phyloP scores from a whole-genome alignment of 2,797 vertebrate species.

The Cyprinodon diabolis region DNA sequence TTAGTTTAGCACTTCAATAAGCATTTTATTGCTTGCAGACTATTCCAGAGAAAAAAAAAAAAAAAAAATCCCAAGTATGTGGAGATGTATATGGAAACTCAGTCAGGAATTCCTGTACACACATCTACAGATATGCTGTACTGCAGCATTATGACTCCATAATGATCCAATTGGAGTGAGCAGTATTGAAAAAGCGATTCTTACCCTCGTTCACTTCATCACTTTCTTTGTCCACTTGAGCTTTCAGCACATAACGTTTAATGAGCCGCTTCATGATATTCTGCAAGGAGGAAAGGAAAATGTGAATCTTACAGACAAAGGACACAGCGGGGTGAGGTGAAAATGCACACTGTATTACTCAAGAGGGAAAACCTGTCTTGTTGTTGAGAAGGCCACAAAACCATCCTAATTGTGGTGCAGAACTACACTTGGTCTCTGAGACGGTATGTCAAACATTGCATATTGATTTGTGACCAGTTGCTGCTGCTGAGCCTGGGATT shows the following conservation, averaged over 20 bases:
- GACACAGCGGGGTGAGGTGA: conserved; percentile 14
- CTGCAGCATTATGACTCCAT: background rate
- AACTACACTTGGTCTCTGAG: conserved; percentile 13
- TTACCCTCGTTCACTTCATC: conserved; percentile 98
- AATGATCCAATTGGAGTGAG: conserved; percentile 3
- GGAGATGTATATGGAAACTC: background rate
- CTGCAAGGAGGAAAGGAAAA: conserved; percentile 71
- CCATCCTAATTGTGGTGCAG: conserved; percentile 5
- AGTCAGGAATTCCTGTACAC: background rate
- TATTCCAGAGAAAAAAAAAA: background rate
- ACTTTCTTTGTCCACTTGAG: conserved; percentile 95
- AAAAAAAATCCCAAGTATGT: background rate
- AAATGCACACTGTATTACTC: background rate
- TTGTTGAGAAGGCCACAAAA: conserved; percentile 8
- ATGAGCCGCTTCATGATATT: conserved; percentile 99
- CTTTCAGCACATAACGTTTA: conserved; percentile 95
- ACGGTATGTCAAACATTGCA: conserved; percentile 20
- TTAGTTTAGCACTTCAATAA: background rate
- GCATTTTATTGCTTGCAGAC: background rate
- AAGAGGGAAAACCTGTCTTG: conserved; percentile 12
- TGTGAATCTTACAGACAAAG: conserved; percentile 25
- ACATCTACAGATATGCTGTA: background rate
- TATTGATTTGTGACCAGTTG: conserved; percentile 52
- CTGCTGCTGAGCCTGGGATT: conserved; percentile 17
- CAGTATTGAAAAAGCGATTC: conserved; percentile 22